These are phyloP conservation scores for Xestia ashworthii DNA, from an alignment of 2,888 invertebrate genomes.

Conservation along the genomic window DNA sequence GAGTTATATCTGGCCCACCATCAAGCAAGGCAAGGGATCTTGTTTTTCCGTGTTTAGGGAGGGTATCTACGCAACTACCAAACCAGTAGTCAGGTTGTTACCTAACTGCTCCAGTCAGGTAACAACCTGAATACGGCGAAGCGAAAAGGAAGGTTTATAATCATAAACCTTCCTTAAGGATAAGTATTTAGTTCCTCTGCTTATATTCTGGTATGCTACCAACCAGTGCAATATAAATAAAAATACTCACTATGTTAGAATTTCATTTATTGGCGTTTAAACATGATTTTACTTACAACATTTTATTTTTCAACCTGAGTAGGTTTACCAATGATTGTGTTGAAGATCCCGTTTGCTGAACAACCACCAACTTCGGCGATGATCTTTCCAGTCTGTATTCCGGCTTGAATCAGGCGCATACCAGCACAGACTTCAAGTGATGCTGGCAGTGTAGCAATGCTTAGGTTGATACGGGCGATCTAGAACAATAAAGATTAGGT, in stretches of 20 bases:
- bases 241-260: not conserved
- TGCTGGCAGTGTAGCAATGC: conserved; percentile 79
- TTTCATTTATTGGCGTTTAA: conserved; percentile 26
- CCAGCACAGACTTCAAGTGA: conserved; percentile 84
- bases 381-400: conserved; percentile 79
- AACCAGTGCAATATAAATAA: not conserved
- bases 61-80: no score
- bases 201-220: not conserved
- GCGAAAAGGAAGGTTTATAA: no score
- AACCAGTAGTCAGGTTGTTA: no score
- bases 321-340: conserved; percentile 70
- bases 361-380: conserved; percentile 82
- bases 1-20: no score
- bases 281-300: conserved; percentile 19
- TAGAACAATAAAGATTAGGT: conserved; percentile 55
- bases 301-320: conserved; percentile 25
- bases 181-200: not conserved
- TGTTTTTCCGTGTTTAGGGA: no score
- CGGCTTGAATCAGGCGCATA: conserved; percentile 77
- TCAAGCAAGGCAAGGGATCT: no score
- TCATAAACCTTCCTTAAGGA: no score
- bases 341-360: conserved; percentile 76
- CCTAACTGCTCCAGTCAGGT: no score
- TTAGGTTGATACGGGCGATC: conserved; percentile 82
- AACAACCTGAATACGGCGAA: no score